These are phyloP conservation scores for Triplophysa tibetana DNA, from an alignment of 2,113 vertebrate species.

Conservation along the genomic window DNA sequence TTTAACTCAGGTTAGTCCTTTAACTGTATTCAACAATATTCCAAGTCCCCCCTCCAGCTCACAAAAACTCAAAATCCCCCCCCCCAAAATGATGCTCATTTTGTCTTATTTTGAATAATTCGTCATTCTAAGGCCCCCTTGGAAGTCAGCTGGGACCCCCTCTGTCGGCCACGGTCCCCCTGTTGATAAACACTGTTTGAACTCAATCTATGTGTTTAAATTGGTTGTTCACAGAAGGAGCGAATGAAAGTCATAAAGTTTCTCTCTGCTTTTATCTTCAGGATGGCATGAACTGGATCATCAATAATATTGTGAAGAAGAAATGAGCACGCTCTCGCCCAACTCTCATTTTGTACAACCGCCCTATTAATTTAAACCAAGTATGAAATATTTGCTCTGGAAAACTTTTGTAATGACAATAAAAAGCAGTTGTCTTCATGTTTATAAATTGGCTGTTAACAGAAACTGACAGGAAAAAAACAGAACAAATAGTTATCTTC, in stretches of 20 bases:
- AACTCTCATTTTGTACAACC: constrained; percentile 20
- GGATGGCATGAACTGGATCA: constrained; percentile 95
- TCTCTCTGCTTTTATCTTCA: constrained; percentile 26
- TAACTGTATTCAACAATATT: too few relatives aligned
- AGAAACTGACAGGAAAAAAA: background rate
- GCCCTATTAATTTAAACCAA: background rate
- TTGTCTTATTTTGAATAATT: too few relatives aligned
- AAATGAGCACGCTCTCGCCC: constrained; percentile 65
- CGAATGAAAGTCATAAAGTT: background rate
- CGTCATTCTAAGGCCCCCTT: too few relatives aligned
- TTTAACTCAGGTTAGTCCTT: too few relatives aligned
- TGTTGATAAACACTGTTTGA: too few relatives aligned
- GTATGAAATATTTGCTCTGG: background rate
- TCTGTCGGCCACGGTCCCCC: too few relatives aligned
- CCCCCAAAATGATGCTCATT: too few relatives aligned
- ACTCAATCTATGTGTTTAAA: too few relatives aligned
- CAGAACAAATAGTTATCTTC: background rate
- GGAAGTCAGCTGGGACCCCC: too few relatives aligned
- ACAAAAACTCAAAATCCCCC: too few relatives aligned
- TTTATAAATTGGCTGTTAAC: background rate
- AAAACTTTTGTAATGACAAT: constrained; percentile 16
- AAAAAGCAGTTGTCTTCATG: background rate
- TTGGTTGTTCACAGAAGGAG: background rate
- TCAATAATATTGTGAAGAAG: constrained; percentile 84
- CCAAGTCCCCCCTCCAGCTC: too few relatives aligned